phyloP scores from a whole-genome alignment of 2,113 vertebrate genomes.

The Bambusicola thoracicus region DNA sequence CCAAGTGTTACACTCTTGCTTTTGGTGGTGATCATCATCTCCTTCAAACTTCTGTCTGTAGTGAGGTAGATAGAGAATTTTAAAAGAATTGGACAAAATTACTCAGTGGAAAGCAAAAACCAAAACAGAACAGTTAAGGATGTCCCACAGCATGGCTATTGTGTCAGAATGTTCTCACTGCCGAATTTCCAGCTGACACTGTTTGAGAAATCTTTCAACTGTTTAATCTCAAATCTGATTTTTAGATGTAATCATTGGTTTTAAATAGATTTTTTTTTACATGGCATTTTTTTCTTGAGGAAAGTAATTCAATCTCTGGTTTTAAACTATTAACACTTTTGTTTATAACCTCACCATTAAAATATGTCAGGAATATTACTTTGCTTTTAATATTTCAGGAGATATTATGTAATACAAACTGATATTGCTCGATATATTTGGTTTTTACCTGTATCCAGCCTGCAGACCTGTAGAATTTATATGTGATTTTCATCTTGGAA shows the following conservation, averaged over 20 bases:
- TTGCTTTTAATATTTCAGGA: background rate
- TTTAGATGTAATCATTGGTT: background rate
- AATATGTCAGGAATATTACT: background rate
- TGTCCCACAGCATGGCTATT: background rate
- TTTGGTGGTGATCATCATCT: background rate
- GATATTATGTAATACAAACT: background rate
- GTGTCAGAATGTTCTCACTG: background rate
- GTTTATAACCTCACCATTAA: constrained; percentile 2
- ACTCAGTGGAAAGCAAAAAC: background rate
- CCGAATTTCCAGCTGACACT: background rate
- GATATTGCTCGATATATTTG: background rate
- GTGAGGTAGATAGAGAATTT: background rate
- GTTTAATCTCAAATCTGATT: background rate
- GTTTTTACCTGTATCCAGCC: background rate
- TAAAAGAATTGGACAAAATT: background rate
- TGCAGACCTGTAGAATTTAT: background rate
- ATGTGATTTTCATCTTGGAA: background rate
- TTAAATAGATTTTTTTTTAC: background rate
- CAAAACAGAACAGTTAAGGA: background rate
- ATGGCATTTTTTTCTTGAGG: background rate
- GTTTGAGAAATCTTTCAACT: background rate
- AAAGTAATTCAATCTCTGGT: background rate
- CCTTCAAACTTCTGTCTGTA: background rate
- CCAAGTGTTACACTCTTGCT: background rate
- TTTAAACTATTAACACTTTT: constrained; percentile 5